A percentile compares a stretch with the other conserved stretches of the same genome.
phyloP scores from a whole-genome alignment of 2,888 invertebrate species.

The Metallyticus violacea region DNA sequence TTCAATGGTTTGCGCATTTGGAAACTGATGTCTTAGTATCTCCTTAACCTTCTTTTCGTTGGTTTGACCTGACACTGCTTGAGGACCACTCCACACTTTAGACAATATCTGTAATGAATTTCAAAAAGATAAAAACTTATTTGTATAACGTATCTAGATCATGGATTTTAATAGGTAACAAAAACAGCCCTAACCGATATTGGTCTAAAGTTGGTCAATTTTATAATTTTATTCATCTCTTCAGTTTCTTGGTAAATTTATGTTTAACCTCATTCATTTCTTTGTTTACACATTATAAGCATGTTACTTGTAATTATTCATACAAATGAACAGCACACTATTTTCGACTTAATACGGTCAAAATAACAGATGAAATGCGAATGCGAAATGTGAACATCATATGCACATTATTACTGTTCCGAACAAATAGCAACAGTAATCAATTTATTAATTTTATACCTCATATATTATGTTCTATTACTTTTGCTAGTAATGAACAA shows the following conservation, averaged over 20 bases:
- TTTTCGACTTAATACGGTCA: too few relatives aligned
- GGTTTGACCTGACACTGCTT: constrained; percentile 42
- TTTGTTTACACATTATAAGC: not conserved
- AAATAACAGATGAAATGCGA: not conserved
- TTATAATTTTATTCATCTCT: not conserved
- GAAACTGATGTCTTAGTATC: constrained; percentile 52
- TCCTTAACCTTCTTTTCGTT: constrained; percentile 47
- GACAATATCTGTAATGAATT: constrained; percentile 44
- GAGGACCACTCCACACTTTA: constrained; percentile 45
- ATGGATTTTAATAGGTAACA: not conserved
- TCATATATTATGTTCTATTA: too few relatives aligned
- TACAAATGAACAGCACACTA: too few relatives aligned
- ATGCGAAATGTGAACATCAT: too few relatives aligned
- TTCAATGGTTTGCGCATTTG: constrained; percentile 60
- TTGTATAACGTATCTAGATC: not conserved
- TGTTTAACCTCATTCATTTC: too few relatives aligned
- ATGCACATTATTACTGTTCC: too few relatives aligned
- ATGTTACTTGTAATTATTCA: too few relatives aligned
- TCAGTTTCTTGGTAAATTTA: not conserved
- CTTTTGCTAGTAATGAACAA: too few relatives aligned
- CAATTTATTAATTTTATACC: too few relatives aligned
- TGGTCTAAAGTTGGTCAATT: not conserved
- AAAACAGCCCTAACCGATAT: not conserved
- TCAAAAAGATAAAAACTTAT: not conserved
- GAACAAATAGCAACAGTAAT: too few relatives aligned